Conservation (phyloP, 2,113 vertebrate species). For the Rhinolophus sinicus region DNA sequence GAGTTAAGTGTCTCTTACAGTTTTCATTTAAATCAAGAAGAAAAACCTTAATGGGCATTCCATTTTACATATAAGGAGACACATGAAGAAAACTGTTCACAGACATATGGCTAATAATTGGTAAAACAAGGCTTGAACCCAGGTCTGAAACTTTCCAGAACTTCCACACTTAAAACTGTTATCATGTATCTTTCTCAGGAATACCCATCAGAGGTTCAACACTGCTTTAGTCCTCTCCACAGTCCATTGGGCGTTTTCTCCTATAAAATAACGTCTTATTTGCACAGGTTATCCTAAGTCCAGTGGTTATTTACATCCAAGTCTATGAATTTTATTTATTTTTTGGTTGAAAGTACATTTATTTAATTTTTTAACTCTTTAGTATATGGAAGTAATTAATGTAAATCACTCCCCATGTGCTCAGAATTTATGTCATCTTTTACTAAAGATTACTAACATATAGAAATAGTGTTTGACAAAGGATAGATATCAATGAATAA, state of each 20-base stretch:
- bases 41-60: not conserved
- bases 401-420: not conserved
- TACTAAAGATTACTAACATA: not conserved
- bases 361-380: not conserved
- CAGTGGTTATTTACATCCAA: not conserved
- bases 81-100: not conserved
- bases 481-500: not conserved
- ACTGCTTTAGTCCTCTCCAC: not conserved
- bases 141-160: not conserved
- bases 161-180: not conserved
- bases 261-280: not conserved
- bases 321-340: not conserved
- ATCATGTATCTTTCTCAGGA: not conserved
- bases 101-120: not conserved
- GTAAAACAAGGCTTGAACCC: not conserved
- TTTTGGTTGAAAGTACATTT: not conserved
- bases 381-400: not conserved
- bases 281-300: not conserved
- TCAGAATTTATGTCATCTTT: not conserved
- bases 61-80: not conserved
- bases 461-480: not conserved
- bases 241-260: not conserved
- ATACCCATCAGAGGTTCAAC: not conserved
- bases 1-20: not conserved
- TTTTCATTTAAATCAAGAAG: not conserved